Evolutionary conservation across 2,797 vertebrate genomes (phyloP).

Genomic region (Epinephelus malabaricus): DNA sequence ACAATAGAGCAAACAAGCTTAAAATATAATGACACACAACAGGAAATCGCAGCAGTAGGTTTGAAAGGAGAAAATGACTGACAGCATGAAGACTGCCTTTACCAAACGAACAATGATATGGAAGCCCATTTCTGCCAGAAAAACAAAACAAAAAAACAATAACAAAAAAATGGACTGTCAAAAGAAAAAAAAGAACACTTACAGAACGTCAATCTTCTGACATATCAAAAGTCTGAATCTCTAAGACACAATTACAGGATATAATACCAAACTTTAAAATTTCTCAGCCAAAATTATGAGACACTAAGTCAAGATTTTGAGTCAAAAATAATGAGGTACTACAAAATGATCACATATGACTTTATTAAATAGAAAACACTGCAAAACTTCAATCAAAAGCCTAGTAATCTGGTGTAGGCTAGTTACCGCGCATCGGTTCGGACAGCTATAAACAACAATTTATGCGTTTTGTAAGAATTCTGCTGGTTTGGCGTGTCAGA

Average conservation of each 20-base stretch:
- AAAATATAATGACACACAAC: background rate
- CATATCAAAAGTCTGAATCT: background rate
- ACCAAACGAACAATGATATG: background rate
- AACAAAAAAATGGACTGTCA: background rate
- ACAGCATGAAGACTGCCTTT: background rate
- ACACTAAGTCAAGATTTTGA: too few relatives aligned
- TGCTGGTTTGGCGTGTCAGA: too few relatives aligned
- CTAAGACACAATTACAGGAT: background rate
- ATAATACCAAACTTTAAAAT: background rate
- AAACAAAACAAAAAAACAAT: background rate
- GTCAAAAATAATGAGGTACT: too few relatives aligned
- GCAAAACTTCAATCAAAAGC: too few relatives aligned
- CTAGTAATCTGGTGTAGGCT: too few relatives aligned
- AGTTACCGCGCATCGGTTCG: too few relatives aligned
- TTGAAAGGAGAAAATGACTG: background rate
- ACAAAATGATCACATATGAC: too few relatives aligned
- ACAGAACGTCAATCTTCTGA: too few relatives aligned
- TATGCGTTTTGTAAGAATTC: too few relatives aligned
- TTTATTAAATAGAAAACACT: too few relatives aligned
- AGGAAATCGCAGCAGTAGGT: background rate
- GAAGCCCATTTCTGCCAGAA: background rate
- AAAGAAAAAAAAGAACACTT: background rate
- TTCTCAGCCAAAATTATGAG: too few relatives aligned
- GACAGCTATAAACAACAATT: too few relatives aligned
- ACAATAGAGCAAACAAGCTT: background rate